A percentile compares a stretch with the other conserved stretches of the same genome.
phyloP scores from a whole-genome alignment of 2,113 vertebrate species.

The Mohoua ochrocephala region DNA sequence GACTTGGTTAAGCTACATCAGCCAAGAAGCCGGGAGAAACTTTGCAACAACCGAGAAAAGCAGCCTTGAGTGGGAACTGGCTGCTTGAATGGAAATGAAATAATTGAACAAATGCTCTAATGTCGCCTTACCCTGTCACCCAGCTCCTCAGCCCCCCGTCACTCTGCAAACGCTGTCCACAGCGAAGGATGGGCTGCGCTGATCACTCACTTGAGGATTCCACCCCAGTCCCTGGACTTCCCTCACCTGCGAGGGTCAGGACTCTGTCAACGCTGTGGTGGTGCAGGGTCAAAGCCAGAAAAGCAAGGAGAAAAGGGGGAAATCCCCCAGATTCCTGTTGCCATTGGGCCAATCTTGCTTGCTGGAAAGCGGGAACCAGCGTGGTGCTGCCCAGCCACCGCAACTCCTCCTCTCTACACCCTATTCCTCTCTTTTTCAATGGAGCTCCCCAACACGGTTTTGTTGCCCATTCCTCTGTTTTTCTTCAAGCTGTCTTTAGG shows the following conservation, averaged over 20 bases:
- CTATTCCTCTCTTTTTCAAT: fast-evolving
- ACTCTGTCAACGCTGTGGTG: fast-evolving
- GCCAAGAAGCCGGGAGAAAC: background rate
- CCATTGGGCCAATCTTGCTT: fast-evolving
- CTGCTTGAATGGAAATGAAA: background rate
- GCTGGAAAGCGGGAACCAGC: background rate
- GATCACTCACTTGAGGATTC: fast-evolving
- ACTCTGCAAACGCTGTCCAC: fast-evolving
- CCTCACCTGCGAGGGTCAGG: background rate
- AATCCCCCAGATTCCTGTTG: background rate
- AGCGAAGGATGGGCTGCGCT: fast-evolving
- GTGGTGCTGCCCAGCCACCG: background rate
- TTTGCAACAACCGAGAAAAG: background rate
- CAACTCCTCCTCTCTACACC: fast-evolving
- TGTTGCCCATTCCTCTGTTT: background rate
- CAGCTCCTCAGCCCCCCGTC: background rate
- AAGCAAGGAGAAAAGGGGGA: background rate
- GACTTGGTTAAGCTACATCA: background rate
- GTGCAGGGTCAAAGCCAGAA: background rate
- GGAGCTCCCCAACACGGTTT: fast-evolving
- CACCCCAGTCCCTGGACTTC: fast-evolving
- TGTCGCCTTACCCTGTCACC: fast-evolving
- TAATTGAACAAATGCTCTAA: fast-evolving
- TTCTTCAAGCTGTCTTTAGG: background rate
- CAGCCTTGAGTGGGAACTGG: background rate